Evolutionary conservation across 2,113 vertebrate species (phyloP), one percentile per base, ranked within the genome.

Genomic region (Hyperoodon ampullatus): DNA sequence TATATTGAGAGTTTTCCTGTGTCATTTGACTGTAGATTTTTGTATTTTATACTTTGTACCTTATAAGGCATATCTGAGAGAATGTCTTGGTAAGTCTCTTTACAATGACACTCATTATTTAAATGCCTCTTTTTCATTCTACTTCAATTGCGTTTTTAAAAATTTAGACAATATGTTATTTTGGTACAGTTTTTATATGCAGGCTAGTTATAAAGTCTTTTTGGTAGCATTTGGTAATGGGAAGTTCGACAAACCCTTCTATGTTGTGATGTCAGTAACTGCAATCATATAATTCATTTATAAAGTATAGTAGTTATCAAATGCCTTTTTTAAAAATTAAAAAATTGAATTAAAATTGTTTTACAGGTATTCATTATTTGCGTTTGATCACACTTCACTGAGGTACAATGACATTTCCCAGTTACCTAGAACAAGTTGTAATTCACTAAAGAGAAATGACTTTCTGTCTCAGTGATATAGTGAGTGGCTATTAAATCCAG

Each of bases 261-360:
- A 39, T 97, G 63, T 92, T 83, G 66, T 66, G 83, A 72, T 84
- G 30, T 81, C 85, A 94, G 42, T 92, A 75, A 94, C 28, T 92
- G 18, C 1, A 96, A 18, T 81, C 74, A 86, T 85, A 53, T 8
- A 89, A 92, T 85, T 86, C 15, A 81, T 68, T 96, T 95, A 72
- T 78, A 88, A 78, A 92, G 47, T 65, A 0, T 47, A 94, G 26
- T 94, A 71, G 39, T n/a, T 65, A 53, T 44, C 81, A 80, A 60
- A 80, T 94, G 58, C 53, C 44, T 35, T 63, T 50, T 39, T 65
- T 6, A 63, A 35, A 24, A 58, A 74, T 81, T 93, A 21, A 83
- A 75, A 94, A 58, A 71, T 88, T 35, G 3, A 53, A 61, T 84
- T 77, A 44, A 89, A 78, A 58, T 55, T 93, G 47, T 94, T 85